Evolutionary conservation across 2,888 invertebrate genomes (phyloP).

Genomic region (Cybosia mesomella): DNA sequence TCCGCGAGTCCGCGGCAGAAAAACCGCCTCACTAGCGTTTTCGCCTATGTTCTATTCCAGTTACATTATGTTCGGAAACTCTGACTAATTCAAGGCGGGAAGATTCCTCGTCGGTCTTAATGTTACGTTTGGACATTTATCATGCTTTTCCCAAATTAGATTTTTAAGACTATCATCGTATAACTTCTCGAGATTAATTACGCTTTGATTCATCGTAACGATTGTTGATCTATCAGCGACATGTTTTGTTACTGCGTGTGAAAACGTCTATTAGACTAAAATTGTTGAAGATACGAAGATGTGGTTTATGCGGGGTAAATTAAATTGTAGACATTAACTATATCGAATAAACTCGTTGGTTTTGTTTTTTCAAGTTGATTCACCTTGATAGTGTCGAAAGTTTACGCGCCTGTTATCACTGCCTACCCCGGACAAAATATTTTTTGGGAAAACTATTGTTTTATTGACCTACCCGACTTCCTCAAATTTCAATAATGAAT

Average conservation of each 20-base stretch:
- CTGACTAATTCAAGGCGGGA: conserved; percentile 8
- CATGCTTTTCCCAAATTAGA: not conserved
- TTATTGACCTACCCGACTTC: too few relatives aligned
- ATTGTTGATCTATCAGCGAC: not conserved
- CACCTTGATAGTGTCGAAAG: too few relatives aligned
- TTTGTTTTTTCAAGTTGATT: too few relatives aligned
- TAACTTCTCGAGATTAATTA: not conserved
- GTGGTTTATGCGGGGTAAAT: too few relatives aligned
- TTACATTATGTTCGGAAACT: conserved; percentile 9
- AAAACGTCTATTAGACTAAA: not conserved
- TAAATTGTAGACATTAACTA: too few relatives aligned
- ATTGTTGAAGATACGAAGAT: not conserved
- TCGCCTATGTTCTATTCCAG: not conserved
- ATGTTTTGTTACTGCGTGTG: not conserved
- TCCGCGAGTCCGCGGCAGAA: conserved; percentile 12
- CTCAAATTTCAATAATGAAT: too few relatives aligned
- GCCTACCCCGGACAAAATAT: too few relatives aligned
- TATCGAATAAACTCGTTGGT: too few relatives aligned
- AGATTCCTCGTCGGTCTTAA: not conserved
- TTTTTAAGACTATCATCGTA: not conserved
- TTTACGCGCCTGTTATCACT: too few relatives aligned
- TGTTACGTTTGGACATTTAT: conserved; percentile 2
- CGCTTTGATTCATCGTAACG: not conserved
- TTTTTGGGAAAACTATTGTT: too few relatives aligned
- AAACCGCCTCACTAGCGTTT: conserved; percentile 17